Evolutionary conservation across 2,797 vertebrate genomes (phyloP), one percentile per base, ranked within the genome.

Genomic region (Gymnothorax reevesii): DNA sequence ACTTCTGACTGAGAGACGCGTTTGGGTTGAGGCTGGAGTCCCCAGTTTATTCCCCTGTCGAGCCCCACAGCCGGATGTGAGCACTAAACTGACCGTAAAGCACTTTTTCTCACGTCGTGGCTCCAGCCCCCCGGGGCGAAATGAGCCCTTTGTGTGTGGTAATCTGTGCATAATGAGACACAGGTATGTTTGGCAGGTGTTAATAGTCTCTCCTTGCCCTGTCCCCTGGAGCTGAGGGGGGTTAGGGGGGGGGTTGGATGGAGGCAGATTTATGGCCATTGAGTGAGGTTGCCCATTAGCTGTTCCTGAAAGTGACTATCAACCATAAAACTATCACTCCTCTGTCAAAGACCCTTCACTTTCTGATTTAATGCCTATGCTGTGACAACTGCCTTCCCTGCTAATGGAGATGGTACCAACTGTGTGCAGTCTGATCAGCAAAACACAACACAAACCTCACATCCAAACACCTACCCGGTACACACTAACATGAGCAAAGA

Each of bases 151-250:
- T 82, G 83, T 82, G 83, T 13, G 54, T 27, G 42, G 75, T 59
- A 57, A 85, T 85, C 87, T 59, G 54, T 0, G 33, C 12, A 49
- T 75, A 75, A 75, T 49, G 13, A 75, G 49, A 75, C 27, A 42
- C 87, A 87, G 83, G 87, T 85, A 85, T 71, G 60, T 27, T 2
- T 55, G 84, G 77, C 75, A 84, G 83, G 87, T 87, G 87, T 87
- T 85, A 82, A 87, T 5, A 59, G 54, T 73, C 77, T 55, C 87
- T 17, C 42, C 60, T 12, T 52, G 20, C 83, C 60, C 7, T 12
- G 25, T 60, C 82, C 83, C 83, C 86, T 7, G 55, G 27, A 82
- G 62, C 77, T 22, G 60, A 52, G 4, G 84, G 54, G 10, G 33
- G 64, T 13, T 27, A 75, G 10, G 15, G 27, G 25, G 7, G 42